A percentile compares a stretch with the other conserved stretches of the same genome.
Conservation (phyloP, 1,140 invertebrate species). For the Musca domestica region DNA sequence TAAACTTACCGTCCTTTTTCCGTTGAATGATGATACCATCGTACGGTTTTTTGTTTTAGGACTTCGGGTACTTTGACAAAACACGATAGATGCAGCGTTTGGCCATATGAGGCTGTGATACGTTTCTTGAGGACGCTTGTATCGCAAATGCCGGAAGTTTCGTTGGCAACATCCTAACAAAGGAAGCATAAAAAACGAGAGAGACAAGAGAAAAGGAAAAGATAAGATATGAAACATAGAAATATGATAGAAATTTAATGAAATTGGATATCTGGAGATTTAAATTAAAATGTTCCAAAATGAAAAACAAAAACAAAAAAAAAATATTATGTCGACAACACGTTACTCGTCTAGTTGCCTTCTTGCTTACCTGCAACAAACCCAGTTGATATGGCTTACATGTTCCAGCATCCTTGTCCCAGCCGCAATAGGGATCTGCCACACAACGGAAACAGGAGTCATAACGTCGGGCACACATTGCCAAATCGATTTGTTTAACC, state of each 20-base stretch:
- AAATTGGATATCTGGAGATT: slow-evolving; percentile 3
- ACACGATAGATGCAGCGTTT: slow-evolving; percentile 73
- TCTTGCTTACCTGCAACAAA: slow-evolving; percentile 51
- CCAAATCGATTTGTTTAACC: slow-evolving; percentile 73
- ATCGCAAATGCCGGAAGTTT: slow-evolving; percentile 69
- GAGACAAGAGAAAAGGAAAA: not conserved
- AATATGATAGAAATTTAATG: slow-evolving; percentile 11
- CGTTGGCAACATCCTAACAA: slow-evolving; percentile 69
- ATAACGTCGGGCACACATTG: slow-evolving; percentile 69
- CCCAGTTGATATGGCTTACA: slow-evolving; percentile 73
- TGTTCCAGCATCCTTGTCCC: slow-evolving; percentile 73
- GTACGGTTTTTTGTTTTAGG: slow-evolving; percentile 61
- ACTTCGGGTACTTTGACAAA: slow-evolving; percentile 70
- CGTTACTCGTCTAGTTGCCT: not conserved
- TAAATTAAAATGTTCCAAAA: not conserved
- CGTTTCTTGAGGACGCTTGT: slow-evolving; percentile 67
- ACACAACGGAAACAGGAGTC: slow-evolving; percentile 77
- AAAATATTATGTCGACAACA: slow-evolving; percentile 14
- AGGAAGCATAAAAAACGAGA: not conserved
- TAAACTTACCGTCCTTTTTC: slow-evolving; percentile 62
- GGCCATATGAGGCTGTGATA: slow-evolving; percentile 71
- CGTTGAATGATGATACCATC: slow-evolving; percentile 71
- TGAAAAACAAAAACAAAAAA: slow-evolving; percentile 16
- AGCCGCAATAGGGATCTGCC: slow-evolving; percentile 79
- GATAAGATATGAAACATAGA: not conserved